Base-by-base conservation (phyloP, 2,888 invertebrate species). In the Cheilosia variabilis region DNA sequence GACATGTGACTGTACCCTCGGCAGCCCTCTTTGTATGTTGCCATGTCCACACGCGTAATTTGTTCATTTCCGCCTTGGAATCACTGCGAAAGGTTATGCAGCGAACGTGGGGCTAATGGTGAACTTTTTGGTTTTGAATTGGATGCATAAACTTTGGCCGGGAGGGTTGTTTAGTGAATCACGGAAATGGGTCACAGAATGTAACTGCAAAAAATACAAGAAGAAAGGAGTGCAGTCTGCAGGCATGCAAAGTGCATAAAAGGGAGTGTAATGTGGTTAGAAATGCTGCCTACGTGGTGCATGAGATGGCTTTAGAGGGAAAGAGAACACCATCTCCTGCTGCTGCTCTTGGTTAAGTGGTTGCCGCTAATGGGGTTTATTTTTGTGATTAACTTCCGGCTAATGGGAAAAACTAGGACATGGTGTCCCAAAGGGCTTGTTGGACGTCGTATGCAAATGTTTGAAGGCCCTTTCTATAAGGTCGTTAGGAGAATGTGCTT, bases 11-110 rank as follows among this genome's bases (percentile, higher is more conserved):
- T 24, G 53, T 27, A 27, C 43, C 53, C 24, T 5, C 15, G 13
- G 37, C 37, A 13, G 45, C 15, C 5, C 41, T 52, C 41, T 53
- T 43, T 41, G 24, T 68, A 4, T 66, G 22, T 53, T 41, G 27
- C 53, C 27, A 66, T 53, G 68, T 55, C 55, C 41, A 68, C 27
- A 52, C 6, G 43, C 37, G 68, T 68, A 17, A 68, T 68, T 68
- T 65, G 53, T 53, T 43, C 68, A 68, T 68, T 68, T 68, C 68
- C 68, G 55, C 55, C 55, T 53, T 43, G 31, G 43, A 55, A 22
- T 50, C 63, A 34, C 19, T 52, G 55, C 24, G 27, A 17, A 55
- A 22, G 13, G n/a, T 68, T 55, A 43, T 43, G 10, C 13, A 37
- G 37, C 37, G 37, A 50, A 34, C 10, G 17, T 7, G 43, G 13